phyloP scores from a whole-genome alignment of 2,113 vertebrate genomes.

The Catharus fuscescens region DNA sequence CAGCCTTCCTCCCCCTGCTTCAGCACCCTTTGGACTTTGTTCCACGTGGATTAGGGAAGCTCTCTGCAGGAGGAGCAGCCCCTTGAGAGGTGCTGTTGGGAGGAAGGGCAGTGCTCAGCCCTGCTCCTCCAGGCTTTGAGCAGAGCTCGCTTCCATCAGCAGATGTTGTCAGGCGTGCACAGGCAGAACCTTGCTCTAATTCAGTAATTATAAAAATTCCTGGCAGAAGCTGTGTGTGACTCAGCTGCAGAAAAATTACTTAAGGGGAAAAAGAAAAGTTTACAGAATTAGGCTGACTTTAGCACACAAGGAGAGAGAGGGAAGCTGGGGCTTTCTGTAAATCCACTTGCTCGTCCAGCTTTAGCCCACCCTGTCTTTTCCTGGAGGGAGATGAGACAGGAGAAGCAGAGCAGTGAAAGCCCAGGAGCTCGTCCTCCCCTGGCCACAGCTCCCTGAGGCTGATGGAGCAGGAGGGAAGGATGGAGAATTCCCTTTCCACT shows the following conservation, averaged over 20 bases:
- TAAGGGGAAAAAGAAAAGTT: background rate
- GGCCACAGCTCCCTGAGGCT: background rate
- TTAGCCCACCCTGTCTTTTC: background rate
- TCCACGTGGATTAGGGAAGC: background rate
- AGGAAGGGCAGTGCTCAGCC: background rate
- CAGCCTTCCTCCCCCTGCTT: background rate
- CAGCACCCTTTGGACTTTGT: background rate
- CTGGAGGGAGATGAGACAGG: background rate
- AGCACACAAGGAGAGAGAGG: constrained; percentile 43
- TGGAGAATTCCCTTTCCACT: background rate
- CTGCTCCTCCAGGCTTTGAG: background rate
- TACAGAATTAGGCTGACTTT: constrained; percentile 45
- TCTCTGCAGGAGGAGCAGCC: background rate
- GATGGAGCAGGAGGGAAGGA: background rate
- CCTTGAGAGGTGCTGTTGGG: background rate
- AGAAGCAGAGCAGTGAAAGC: background rate
- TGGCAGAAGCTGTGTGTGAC: constrained; percentile 70
- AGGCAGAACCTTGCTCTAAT: constrained; percentile 68
- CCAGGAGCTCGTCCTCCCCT: background rate
- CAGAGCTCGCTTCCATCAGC: constrained; percentile 40
- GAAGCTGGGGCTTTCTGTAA: background rate
- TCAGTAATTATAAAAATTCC: constrained; percentile 77
- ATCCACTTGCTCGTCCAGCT: background rate
- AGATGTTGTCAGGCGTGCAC: constrained; percentile 71
- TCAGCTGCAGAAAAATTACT: constrained; percentile 72